Evolutionary conservation across 2,888 invertebrate genomes (phyloP).

Genomic region (Elysia crispata): DNA sequence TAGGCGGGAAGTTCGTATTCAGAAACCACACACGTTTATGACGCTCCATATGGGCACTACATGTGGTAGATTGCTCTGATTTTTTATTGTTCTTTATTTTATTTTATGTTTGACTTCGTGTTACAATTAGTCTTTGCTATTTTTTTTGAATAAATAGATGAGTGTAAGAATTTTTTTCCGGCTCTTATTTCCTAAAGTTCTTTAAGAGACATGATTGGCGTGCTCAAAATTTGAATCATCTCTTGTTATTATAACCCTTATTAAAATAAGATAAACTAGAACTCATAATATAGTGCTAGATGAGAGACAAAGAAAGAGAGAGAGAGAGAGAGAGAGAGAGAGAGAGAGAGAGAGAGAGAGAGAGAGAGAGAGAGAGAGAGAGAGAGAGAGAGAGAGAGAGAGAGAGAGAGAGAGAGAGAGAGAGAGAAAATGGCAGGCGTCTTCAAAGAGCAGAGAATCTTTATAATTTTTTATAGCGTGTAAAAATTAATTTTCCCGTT

Average conservation of each 20-base stretch:
- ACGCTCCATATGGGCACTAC: not conserved
- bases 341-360: conserved; percentile 33
- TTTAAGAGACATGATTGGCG: too few relatives aligned
- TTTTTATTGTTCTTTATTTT: too few relatives aligned
- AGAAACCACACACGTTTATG: not conserved
- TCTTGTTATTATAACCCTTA: too few relatives aligned
- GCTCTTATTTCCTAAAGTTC: too few relatives aligned
- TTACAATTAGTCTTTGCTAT: too few relatives aligned
- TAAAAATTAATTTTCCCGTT: too few relatives aligned
- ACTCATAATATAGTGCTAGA: not conserved
- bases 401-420: conserved; percentile 30
- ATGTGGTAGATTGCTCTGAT: too few relatives aligned
- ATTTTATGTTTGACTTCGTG: too few relatives aligned
- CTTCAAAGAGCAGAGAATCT: too few relatives aligned
- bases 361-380: conserved; percentile 36
- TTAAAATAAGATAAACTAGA: conserved; percentile 5
- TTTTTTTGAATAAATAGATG: not conserved
- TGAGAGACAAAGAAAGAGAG: conserved; percentile 35
- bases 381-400: conserved; percentile 31
- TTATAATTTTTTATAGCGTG: too few relatives aligned
- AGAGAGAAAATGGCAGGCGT: conserved; percentile 23
- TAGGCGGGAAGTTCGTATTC: not conserved
- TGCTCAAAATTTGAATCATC: too few relatives aligned
- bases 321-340: conserved; percentile 16
- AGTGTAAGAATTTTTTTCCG: too few relatives aligned